phyloP scores from a whole-genome alignment of 2,113 vertebrate genomes.

The Talpa occidentalis region DNA sequence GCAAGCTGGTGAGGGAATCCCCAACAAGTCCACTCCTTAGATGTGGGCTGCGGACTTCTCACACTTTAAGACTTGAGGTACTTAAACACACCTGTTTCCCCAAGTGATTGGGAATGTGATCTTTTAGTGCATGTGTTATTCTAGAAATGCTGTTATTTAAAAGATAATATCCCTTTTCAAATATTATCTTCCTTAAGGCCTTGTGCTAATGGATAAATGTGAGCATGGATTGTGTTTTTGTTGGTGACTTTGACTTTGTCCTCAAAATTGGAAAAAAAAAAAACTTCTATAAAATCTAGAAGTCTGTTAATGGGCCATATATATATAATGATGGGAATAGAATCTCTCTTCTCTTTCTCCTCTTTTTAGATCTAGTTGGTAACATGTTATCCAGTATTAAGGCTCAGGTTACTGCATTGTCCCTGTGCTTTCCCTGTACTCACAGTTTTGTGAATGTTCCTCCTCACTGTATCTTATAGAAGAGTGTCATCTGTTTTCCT shows the following conservation, averaged over 20 bases:
- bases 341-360: not conserved
- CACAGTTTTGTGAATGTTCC: not conserved
- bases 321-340: too few species aligned
- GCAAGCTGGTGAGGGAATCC: constrained; percentile 20
- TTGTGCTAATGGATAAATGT: not conserved
- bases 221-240: not conserved
- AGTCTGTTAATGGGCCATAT: not conserved
- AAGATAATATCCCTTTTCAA: not conserved
- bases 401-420: not conserved
- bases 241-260: not conserved
- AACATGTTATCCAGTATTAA: not conserved
- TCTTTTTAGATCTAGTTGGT: not conserved
- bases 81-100: not conserved
- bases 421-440: not conserved
- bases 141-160: too few species aligned
- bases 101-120: not conserved
- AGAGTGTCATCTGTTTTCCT: not conserved
- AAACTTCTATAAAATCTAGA: not conserved
- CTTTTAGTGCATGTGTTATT: not conserved
- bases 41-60: not conserved
- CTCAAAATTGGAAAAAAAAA: not conserved
- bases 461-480: not conserved
- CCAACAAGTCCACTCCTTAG: not conserved
- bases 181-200: not conserved
- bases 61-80: not conserved